Base-by-base conservation (phyloP, 2,888 invertebrate genomes). In the Amphipyra berbera region DNA sequence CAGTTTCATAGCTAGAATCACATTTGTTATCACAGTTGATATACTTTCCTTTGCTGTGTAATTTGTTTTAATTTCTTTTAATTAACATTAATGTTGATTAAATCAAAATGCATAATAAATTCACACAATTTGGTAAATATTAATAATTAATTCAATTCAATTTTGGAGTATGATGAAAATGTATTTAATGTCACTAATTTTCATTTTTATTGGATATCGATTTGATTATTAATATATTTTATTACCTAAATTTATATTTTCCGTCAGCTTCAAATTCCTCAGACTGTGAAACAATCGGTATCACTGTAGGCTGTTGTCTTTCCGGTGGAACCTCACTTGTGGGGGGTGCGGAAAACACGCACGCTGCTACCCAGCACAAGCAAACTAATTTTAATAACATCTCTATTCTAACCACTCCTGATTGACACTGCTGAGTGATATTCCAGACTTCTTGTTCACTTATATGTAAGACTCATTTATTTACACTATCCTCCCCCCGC, bases 1-100 rank as follows among this genome's bases (percentile, higher is more conserved):
- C 97, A 15, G 97, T 97, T 93, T 97, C 97, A 77, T 96, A 97
- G 86, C 97, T 97, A 80, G 37, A 69, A 74, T 37, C 0, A 49
- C 4, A 15, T 35, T 33, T 0, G 4, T 12, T 27, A 44, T 6
- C 4, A 15, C 8, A 27, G 6, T 45, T n/a, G n/a, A n/a, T 30
- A 27, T 0, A 30, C 4, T n/a, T n/a, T 27, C 15, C 12, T 1
- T 14, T 33, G 3, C 5, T 9, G 2, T 7, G 2, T 30, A 8
- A 1, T 7, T 13, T 13, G n/a, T n/a, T 0, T 27, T 21, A 49
- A 33, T 4, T 4, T 4, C 6, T 33, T 33, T 3, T 21, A 21
- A 21, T 21, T 21, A 21, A 1, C 21, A 21, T 21, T 21, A 21
- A 21, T 21, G 21, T 21, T 21, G 1, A 30, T 30, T 30, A 30